Evolutionary conservation across 2,797 vertebrate species (phyloP), one percentile per base, ranked within the genome.

Genomic region (Peromyscus eremicus): DNA sequence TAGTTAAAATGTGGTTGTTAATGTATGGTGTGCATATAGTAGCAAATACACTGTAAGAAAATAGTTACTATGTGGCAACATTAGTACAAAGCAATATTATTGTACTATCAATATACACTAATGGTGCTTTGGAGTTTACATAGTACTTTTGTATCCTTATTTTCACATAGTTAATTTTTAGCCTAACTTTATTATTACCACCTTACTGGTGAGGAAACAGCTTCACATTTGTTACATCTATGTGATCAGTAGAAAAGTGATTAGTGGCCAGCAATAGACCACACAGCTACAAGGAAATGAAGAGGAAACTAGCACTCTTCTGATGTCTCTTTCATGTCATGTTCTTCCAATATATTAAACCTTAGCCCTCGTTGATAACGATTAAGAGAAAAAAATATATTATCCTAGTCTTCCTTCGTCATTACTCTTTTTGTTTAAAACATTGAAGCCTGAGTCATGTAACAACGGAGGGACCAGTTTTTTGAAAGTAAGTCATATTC

Each of bases 401-500:
- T 37, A 77, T 91, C 64, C 3, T 85, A 75, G 19, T 66, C 37
- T 94, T 83, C 84, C 34, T 13, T 91, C 62, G 6, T 11, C 16
- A 52, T 95, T 92, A 79, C 70, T 89, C 37, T 73, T 94, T 87
- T 86, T 25, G 80, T 80, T 91, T 81, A 94, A 73, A 92, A 94
- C 73, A 11, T 43, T 81, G 73, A 95, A 93, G n/a, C 0, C 57
- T 71, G 34, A 91, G 21, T 95, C 49, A 66, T 34, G 34, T 55
- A 17, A 62, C 95, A 95, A 97, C 3, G 52, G 43, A 96, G 12
- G 52, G 5, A 64, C 46, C 2, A 71, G 10, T 13, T 40, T 89
- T 92, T 90, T 91, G 83, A 93, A 97, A 82, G 5, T 87, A 95
- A 92, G 60, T 64, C n/a, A 43, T 77, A 85, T 73, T 77, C 89